Conservation (phyloP, 2,113 vertebrate genomes). For the Sorex fumeus region DNA sequence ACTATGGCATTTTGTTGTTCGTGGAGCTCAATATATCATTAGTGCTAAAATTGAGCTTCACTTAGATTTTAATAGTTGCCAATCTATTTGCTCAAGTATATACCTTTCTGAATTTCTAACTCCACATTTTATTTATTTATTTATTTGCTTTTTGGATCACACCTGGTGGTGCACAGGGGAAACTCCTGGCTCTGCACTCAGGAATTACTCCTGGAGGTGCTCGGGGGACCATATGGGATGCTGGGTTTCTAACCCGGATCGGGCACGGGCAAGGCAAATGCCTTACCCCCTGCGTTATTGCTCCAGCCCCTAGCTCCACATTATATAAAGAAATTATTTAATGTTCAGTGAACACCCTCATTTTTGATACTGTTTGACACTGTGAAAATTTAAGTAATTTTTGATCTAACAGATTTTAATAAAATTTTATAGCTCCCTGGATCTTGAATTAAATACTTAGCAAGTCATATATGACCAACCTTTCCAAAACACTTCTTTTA, state of each 20-base stretch:
- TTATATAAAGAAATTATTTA: constrained; percentile 59
- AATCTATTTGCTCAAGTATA: not conserved
- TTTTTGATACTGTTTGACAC: constrained; percentile 52
- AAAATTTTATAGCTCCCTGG: constrained; percentile 69
- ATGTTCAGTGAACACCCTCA: constrained; percentile 42
- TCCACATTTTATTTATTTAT: constrained; percentile 29
- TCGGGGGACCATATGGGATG: no score
- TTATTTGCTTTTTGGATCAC: no score
- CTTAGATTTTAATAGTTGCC: constrained; percentile 69
- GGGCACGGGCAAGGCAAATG: no score
- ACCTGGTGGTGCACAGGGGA: no score
- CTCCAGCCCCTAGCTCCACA: constrained; percentile 43
- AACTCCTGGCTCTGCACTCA: no score
- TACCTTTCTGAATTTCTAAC: constrained; percentile 41
- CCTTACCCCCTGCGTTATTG: no score
- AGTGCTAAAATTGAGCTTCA: constrained; percentile 73
- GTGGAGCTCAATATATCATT: constrained; percentile 59
- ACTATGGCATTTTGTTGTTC: constrained; percentile 53
- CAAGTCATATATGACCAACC: constrained; percentile 4
- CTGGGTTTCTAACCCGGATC: no score
- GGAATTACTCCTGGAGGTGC: no score
- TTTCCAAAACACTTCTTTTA: constrained; percentile 55
- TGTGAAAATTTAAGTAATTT: constrained; percentile 65
- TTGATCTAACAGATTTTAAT: constrained; percentile 69
- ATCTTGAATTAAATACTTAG: constrained; percentile 69